Base-by-base conservation (phyloP, 2,888 invertebrate species). In the Noctua janthina region DNA sequence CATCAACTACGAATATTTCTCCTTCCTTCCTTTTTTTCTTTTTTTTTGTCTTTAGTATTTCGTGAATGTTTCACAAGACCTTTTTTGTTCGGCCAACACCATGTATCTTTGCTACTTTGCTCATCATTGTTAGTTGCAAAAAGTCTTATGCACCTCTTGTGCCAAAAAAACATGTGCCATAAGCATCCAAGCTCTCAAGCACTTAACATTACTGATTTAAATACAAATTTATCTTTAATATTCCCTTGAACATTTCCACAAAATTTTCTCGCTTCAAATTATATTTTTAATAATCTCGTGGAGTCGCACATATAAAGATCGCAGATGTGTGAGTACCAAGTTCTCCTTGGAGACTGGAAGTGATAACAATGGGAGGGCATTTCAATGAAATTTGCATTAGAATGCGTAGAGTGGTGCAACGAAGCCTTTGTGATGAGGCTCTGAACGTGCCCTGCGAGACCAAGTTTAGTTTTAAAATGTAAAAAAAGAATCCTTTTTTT, bases 351-450 rank as follows among this genome's bases (percentile, higher is more conserved):
- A 90, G 93, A 91, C 94, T 94, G 94, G 91, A 93, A 93, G 93
- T 94, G 95, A 94, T 95, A 95, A 96, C 95, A 96, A 96, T 95
- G 91, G 94, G 91, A 90, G 91, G 90, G 93, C 91, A 93, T 96
- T 96, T 95, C 96, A 96, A 95, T 96, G 93, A 94, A 94, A 96
- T 96, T 96, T 96, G 95, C 96, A 96, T 96, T 94, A 95, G 95
- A 96, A 96, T 96, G 94, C 94, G 92, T 92, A 91, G 93, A 95
- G 94, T 93, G 91, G 91, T 94, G 95, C 95, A 94, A 91, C 91
- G 90, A 74, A 91, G 92, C 92, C 93, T 95, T 95, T 95, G 95
- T 95, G 93, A 93, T 91, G 92, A 91, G 91, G 86, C 90, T 90
- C 84, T 83, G 90, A 91, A 90, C 91, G 91, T 89, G 90, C 89